Base-by-base conservation (phyloP, 1,140 invertebrate species). In the Periplaneta americana region DNA sequence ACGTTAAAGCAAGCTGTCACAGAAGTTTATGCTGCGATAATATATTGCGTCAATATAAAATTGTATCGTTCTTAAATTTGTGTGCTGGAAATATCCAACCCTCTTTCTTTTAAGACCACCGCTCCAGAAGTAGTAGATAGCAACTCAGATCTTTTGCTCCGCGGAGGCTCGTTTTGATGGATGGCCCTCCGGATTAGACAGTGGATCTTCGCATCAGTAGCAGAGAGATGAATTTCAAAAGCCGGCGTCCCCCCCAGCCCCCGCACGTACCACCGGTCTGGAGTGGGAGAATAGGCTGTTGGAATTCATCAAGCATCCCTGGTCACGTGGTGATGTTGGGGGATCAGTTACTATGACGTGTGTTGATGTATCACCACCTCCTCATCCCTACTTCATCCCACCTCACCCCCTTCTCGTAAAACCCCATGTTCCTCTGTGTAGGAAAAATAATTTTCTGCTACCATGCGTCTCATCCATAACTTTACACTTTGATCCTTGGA, bases 291-390 rank as follows among this genome's bases (percentile, higher is more conserved):
- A 28, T 8, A 39, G 79, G 79, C 35, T 77, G 75, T 34, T 77
- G 75, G 57, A 37, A 80, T 80, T 80, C 79, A 80, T 80, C 79
- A 80, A 37, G 48, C 48, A 8, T 36, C 31, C 31, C 75, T 37
- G 36, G 79, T 74, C 79, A 80, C 79, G 79, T 80, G 39, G 79
- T 80, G 79, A 80, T 37, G 79, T 57, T 37, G 35, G 18, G 78
- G 79, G 79, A 74, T 80, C 39, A 80, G 39, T 31, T 32, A 37
- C 39, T 80, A 36, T 77, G 79, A 80, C 79, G 79, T 34, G 79
- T 37, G 79, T 36, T 80, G 79, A 80, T 80, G 79, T 80, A 80
- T 80, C 79, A 80, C 57, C 78, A 34, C 32, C 76, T 35, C n/a
- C n/a, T n/a, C n/a, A n/a, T n/a, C n/a, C 32, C 48, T 32, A 10